Conservation (phyloP, 2,888 invertebrate species). For the Calliphora vomitoria region DNA sequence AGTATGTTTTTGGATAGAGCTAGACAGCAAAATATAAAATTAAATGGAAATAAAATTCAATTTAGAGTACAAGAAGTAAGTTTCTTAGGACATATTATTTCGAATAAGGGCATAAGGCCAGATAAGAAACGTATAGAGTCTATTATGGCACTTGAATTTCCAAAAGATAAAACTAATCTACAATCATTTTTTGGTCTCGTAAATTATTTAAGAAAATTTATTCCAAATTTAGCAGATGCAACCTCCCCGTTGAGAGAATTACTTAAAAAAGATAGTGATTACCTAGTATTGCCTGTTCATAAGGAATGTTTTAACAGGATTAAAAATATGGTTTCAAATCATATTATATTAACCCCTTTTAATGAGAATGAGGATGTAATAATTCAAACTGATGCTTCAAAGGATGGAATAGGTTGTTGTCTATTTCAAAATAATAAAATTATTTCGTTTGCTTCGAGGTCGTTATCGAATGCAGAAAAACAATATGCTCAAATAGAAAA, state of each 20-base stretch:
- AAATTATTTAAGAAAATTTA: too few species aligned
- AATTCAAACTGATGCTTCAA: not conserved
- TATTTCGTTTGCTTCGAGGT: constrained; percentile 18
- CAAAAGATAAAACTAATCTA: not conserved
- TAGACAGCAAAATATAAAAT: not conserved
- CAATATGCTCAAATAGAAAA: not conserved
- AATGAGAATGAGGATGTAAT: too few species aligned
- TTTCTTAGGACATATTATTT: not conserved
- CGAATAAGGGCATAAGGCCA: too few species aligned
- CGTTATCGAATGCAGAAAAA: constrained; percentile 7
- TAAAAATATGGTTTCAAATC: too few species aligned
- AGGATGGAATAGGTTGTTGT: constrained; percentile 5
- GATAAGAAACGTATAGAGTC: too few species aligned
- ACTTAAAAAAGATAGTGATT: not conserved
- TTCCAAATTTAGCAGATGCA: too few species aligned
- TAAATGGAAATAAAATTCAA: not conserved
- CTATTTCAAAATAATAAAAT: constrained; percentile 4
- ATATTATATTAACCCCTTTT: too few species aligned
- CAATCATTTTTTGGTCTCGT: not conserved
- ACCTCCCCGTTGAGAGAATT: too few species aligned
- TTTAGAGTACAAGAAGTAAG: not conserved
- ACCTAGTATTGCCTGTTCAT: not conserved
- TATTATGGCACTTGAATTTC: not conserved
- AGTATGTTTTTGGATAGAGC: not conserved
- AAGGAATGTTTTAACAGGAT: not conserved